Base-by-base conservation (phyloP, 1,140 invertebrate genomes). In the Laupala kohalensis region DNA sequence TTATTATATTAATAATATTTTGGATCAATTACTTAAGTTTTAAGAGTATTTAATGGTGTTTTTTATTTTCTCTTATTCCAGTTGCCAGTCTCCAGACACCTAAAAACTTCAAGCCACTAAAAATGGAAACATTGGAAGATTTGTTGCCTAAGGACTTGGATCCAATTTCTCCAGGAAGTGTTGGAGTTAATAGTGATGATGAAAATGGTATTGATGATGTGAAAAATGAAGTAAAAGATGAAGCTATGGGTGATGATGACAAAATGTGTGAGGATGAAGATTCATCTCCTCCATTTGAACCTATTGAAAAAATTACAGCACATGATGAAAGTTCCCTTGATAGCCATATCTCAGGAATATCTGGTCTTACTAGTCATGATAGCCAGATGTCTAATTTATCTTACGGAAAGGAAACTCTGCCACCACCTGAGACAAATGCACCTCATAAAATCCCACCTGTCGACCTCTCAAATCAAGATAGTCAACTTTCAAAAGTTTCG, bases 91-190 rank as follows among this genome's bases (percentile, higher is more conserved):
- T 53, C 9, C 37, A 53, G 37, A 13, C 37, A 19, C 9, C 37
- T 9, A 53, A 53, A 19, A 19, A 9, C 9, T 53, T 53, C 37
- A 53, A 53, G 37, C 37, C 37, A 19, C 37, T 53, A 9, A 53
- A 53, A 19, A 53, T 53, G 37, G 37, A 53, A 19, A 53, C 71
- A 13, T 27, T 72, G 24, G 68, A 64, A 19, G 85, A 90, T 77
- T 80, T 92, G 4, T 78, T 92, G 63, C 90, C 90, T 0, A 88
- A 85, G 74, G 90, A 92, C 78, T 80, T 92, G 25, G 90, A 92
- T 79, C 89, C 90, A 74, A 87, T 92, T 12, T 92, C 90, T 73
- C 90, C 90, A 5, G 89, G 89, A 70, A 92, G 90, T 0, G 88
- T 88, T 66, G 62, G 63, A 3, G 26, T 69, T 13, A 67, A 78